Evolutionary conservation across 2,113 vertebrate species (phyloP).

Genomic region (Noctilio leporinus): DNA sequence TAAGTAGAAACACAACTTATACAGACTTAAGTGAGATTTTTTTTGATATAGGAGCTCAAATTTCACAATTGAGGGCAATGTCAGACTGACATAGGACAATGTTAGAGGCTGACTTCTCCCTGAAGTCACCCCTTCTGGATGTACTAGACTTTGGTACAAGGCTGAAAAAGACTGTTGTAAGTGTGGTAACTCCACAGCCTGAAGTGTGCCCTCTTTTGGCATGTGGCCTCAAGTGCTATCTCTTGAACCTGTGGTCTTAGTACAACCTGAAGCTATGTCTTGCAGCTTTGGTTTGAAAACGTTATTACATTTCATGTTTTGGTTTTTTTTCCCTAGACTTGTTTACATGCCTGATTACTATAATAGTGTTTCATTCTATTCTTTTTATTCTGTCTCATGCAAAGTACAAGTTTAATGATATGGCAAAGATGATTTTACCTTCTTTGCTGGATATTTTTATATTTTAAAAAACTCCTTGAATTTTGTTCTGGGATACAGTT

Average conservation of each 20-base stretch:
- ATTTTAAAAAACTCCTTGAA: background rate
- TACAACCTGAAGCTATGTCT: background rate
- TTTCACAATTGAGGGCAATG: background rate
- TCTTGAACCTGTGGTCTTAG: background rate
- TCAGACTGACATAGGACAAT: background rate
- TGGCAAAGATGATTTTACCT: constrained; percentile 10
- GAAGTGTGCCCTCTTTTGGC: background rate
- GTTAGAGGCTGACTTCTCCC: background rate
- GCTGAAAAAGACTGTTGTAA: background rate
- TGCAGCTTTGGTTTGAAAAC: background rate
- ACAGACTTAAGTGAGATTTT: constrained; percentile 4
- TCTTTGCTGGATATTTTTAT: constrained; percentile 16
- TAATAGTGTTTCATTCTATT: background rate
- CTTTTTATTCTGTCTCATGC: background rate
- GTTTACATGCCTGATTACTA: background rate
- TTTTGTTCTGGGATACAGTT: background rate
- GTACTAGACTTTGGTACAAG: background rate
- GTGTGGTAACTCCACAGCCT: background rate
- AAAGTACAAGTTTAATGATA: background rate
- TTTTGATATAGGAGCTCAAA: background rate
- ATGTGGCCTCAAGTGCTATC: background rate
- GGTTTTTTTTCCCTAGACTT: background rate
- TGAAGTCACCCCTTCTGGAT: background rate
- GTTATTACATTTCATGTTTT: background rate
- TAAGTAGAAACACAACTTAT: background rate